Evolutionary conservation across 1,140 invertebrate species (phyloP), one percentile per base, ranked within the genome.

Genomic region (Microplitis demolitor): DNA sequence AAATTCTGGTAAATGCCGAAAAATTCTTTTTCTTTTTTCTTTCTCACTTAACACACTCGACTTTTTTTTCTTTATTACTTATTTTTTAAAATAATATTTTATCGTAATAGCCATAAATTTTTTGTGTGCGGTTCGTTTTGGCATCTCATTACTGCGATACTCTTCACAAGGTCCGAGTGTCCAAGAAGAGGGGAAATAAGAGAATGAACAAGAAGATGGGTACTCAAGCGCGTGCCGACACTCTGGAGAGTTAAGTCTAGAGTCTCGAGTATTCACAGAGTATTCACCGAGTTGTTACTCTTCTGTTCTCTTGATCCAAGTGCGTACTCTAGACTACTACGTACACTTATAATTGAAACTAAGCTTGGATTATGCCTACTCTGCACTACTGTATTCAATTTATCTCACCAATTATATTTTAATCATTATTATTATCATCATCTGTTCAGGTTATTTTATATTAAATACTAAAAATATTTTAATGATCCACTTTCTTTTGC

Each of bases 191-290:
- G n/a, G 37, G 39, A 4, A n/a, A 5, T 11, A 62, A 13, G 61
- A 35, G 33, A 39, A 58, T 34, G 14, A 69, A 69, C 24, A 53
- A 35, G 54, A 35, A 69, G 58, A 45, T 39, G 24, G n/a, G 14
- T 56, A 60, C 67, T 69, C 35, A 54, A 69, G 54, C 67, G 67
- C 54, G 67, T 69, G 67, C 67, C 67, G 56, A 60, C 67, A 60
- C 67, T 69, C 67, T 14, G 39, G 35, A 68, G n/a, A 68, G 63
- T 31, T 66, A 68, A 45, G 39, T 45, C 39, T 45, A 45, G 8
- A 45, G 39, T 45, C 39, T 45, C 39, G 8, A 45, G 39, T 45
- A 45, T 45, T 45, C 39, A 39, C 37, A 45, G 39, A 45, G 39
- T 45, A 45, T 45, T 45, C 39, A 39, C 37, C 6, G 39, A 45